Evolutionary conservation across 2,888 invertebrate genomes (phyloP), one percentile per base, ranked within the genome.

Genomic region (Siphlonurus alternatus): DNA sequence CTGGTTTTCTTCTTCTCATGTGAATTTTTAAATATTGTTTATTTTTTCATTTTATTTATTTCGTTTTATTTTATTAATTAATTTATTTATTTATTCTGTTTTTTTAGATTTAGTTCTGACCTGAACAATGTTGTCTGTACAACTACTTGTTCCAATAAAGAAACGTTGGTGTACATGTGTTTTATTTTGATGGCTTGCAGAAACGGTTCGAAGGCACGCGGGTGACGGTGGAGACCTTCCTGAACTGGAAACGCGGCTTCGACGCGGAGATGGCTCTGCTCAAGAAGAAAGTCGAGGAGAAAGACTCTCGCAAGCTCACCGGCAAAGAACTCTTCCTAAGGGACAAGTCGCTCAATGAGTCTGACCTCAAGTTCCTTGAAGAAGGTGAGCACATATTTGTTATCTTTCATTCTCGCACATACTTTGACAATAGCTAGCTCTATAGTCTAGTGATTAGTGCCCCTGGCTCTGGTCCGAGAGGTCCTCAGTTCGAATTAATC

Each of bases 171-270:
- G 60, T 24, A 60, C n/a, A 5, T 18, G 1, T 60, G 23, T 20
- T 5, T 23, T 25, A 19, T n/a, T 20, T 15, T 59, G 22, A 5
- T 15, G 22, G 66, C 63, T 78, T 78, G 64, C 77, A 91, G 86
- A 93, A 92, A 86, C 84, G 88, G 72, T 94, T 96, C 78, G 95
- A 96, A 78, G 98, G 97, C 18, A 97, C 96, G 0, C 80, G 89
- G 70, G 98, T 98, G 0, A 90, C 93, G 1, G 93, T 97, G 1
- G 98, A 99, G 77, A 87, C 93, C 5, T 99, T 99, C 76, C 76
- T 96, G 72, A 87, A 83, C 23, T 99, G 99, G 99, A 93, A 95
- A 73, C 82, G 85, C 65, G 83, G 86, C 67, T 99, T 99, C 80
- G 97, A 98, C 75, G 84, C 85, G 38, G 96, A 97, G 74, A 86